Base-by-base conservation (phyloP, 92 coral and sea anemone species). In the Heteractis magnifica region DNA sequence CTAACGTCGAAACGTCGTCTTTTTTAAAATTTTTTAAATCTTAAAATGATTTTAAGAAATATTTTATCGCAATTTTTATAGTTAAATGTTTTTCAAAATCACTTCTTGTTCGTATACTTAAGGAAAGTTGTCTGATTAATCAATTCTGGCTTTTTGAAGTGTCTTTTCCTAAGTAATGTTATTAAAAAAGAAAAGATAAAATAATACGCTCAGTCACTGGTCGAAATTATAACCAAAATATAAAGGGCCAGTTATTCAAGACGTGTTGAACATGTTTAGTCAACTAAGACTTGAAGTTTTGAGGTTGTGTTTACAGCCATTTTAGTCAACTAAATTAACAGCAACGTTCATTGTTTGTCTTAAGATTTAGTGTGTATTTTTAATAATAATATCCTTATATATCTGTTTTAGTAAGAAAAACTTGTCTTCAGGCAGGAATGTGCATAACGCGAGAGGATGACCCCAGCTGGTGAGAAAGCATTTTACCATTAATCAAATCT, bases 391-490 rank as follows among this genome's bases (percentile, higher is more conserved):
- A 14, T 65, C 10, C 8, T 3, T 5, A 18, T 7, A 68, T 68
- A 26, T 68, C 8, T 68, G 20, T 23, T 68, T 20, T 26, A 96
- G 99, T 96, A 56, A 87, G 93, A 16, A 94, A 87, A 77, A 85
- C 95, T 19, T 94, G 98, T 77, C 84, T 92, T n/a, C 90, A 87
- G 23, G 86, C 86, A 60, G 99, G 98, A 77, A 94, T 96, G 90
- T 51, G 75, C 52, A 80, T 96, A 18, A 86, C 90, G 18, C 94
- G 90, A 79, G 98, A 94, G 64, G 98, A 93, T 56, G 99, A 96
- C 85, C 82, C 86, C 1, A 90, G 87, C 76, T 90, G 96, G 98
- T 94, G 83, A 49, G 87, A n/a, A 52, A 21, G 0, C 16, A 50
- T 52, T n/a, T 62, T 6, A 48, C 1, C 5, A 52, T 16, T 9